These are phyloP conservation scores for Cyrtonyx montezumae DNA, from an alignment of 2,113 vertebrate species.

Conservation along the genomic window DNA sequence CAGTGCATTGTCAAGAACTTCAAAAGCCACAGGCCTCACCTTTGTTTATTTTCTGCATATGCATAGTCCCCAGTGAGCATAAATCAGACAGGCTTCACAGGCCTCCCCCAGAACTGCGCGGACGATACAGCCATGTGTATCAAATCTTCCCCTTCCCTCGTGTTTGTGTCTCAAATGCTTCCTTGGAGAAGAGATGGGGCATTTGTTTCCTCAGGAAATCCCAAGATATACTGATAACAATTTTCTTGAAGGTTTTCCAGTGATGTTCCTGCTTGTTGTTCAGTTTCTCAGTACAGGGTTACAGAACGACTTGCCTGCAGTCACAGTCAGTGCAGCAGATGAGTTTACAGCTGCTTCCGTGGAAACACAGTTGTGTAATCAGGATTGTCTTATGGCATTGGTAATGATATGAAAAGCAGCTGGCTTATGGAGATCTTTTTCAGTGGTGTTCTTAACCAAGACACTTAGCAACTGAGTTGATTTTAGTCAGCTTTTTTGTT, in stretches of 20 bases:
- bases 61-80: not conserved
- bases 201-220: conserved; percentile 73
- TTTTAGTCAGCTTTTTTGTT: not conserved
- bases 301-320: conserved; percentile 65
- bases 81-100: not conserved
- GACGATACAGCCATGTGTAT: not conserved
- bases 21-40: conserved; percentile 3
- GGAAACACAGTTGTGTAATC: conserved; percentile 33
- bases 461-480: conserved; percentile 21
- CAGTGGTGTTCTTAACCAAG: conserved; percentile 52
- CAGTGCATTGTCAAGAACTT: not conserved
- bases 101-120: not conserved
- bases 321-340: conserved; percentile 23
- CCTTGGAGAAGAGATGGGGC: conserved; percentile 46
- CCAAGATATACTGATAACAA: conserved; percentile 61
- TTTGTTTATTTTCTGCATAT: not conserved
- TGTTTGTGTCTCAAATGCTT: conserved; percentile 5
- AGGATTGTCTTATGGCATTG: conserved; percentile 43
- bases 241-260: conserved; percentile 68
- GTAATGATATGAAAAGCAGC: conserved; percentile 25
- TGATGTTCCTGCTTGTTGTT: conserved; percentile 49
- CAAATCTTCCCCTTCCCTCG: conserved; percentile 2
- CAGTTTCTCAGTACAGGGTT: conserved; percentile 54
- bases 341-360: conserved; percentile 34
- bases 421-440: conserved; percentile 41